These are phyloP conservation scores for Pteromalus puparum DNA, from an alignment of 1,140 invertebrate species.

Conservation along the genomic window DNA sequence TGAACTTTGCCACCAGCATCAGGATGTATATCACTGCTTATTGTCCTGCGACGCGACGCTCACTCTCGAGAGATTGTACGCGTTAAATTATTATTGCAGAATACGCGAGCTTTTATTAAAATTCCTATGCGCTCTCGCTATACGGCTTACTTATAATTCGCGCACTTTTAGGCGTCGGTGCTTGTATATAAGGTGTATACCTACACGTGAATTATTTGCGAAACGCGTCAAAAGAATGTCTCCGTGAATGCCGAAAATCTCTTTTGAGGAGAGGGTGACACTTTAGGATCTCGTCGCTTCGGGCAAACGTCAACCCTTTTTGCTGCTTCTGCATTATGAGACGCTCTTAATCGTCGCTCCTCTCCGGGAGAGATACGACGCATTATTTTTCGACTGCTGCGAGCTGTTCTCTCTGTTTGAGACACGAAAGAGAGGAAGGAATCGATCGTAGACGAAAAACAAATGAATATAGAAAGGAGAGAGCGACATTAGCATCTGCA, in stretches of 20 bases:
- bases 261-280: too few species aligned
- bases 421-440: too few species aligned
- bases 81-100: slow-evolving; percentile 2
- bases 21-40: background rate
- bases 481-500: slow-evolving; percentile 60
- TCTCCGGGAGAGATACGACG: too few species aligned
- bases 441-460: too few species aligned
- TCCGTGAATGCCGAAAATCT: slow-evolving; percentile 33
- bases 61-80: slow-evolving; percentile 37
- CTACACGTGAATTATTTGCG: too few species aligned
- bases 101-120: background rate
- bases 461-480: background rate
- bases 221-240: too few species aligned
- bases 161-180: too few species aligned
- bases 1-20: slow-evolving; percentile 53
- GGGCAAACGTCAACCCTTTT: slow-evolving; percentile 18
- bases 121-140: background rate
- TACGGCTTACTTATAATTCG: too few species aligned
- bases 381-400: too few species aligned
- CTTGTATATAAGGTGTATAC: too few species aligned
- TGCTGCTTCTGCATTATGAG: slow-evolving; percentile 40
- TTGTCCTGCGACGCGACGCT: too few species aligned
- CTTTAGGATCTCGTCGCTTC: background rate
- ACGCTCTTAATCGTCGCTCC: slow-evolving; percentile 29
- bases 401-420: too few species aligned